These are phyloP conservation scores for Phallusia fumigata DNA, from an alignment of 23 tunicate genomes.

Conservation along the genomic window DNA sequence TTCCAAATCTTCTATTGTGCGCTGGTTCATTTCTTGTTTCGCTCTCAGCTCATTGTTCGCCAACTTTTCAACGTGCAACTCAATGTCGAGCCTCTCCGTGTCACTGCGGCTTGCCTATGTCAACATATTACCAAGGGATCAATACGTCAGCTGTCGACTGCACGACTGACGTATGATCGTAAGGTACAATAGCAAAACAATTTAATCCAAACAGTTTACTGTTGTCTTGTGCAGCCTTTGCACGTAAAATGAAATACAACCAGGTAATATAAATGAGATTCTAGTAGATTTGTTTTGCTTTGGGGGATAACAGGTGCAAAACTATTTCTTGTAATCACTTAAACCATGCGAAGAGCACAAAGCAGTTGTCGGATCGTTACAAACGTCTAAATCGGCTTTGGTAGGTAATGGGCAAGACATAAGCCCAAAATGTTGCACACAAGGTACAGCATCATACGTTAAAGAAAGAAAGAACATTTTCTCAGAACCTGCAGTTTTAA, in stretches of 20 bases:
- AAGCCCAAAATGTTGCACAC: no score
- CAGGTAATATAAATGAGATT: no score
- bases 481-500: conserved; percentile 6
- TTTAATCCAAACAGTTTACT: no score
- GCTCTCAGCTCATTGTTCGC: background rate
- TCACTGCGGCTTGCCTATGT: conserved; percentile 3
- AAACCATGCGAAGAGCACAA: no score
- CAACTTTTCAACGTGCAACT: background rate
- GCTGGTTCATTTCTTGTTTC: background rate
- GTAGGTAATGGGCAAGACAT: no score
- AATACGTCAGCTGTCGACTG: conserved; percentile 7
- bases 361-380: no score
- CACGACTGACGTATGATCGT: background rate
- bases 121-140: conserved; percentile 4
- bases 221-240: no score
- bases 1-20: background rate
- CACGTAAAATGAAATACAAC: no score
- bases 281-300: no score
- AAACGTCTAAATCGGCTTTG: no score
- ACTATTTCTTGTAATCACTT: no score
- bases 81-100: background rate
- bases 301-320: no score
- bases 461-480: background rate
- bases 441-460: background rate
- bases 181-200: background rate